Evolutionary conservation across 2,888 invertebrate genomes (phyloP).

Genomic region (Iselma pallidipennis): DNA sequence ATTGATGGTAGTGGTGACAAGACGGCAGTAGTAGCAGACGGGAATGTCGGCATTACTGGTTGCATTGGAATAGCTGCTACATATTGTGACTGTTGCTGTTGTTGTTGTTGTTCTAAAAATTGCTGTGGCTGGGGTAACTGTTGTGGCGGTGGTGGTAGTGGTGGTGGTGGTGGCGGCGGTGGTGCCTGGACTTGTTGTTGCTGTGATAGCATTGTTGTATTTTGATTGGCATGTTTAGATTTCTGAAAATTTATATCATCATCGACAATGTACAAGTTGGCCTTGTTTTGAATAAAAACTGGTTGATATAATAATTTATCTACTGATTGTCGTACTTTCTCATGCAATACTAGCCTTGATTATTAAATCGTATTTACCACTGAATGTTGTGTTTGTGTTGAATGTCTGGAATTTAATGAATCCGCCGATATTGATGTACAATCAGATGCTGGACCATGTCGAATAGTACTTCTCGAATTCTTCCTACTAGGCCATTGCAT

Average conservation of each 20-base stretch:
- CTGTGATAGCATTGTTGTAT: constrained; percentile 26
- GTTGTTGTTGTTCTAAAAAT: constrained; percentile 52
- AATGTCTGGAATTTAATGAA: constrained; percentile 66
- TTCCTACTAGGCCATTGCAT: constrained; percentile 31
- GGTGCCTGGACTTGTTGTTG: constrained; percentile 27
- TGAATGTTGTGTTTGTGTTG: constrained; percentile 57
- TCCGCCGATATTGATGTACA: constrained; percentile 71
- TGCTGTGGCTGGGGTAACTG: constrained; percentile 35
- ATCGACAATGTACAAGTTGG: not conserved
- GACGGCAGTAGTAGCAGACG: constrained; percentile 56
- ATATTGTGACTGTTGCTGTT: constrained; percentile 59
- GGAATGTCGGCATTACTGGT: constrained; percentile 57
- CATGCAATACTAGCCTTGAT: too few relatives aligned
- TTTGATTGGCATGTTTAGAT: constrained; percentile 42
- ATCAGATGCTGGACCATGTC: constrained; percentile 60
- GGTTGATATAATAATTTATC: too few relatives aligned
- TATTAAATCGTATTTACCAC: constrained; percentile 49
- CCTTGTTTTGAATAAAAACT: too few relatives aligned
- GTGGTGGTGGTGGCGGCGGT: constrained; percentile 42
- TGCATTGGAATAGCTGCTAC: constrained; percentile 64
- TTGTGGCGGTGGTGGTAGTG: constrained; percentile 21
- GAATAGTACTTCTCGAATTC: constrained; percentile 50
- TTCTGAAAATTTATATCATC: constrained; percentile 37
- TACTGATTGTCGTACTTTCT: too few relatives aligned
- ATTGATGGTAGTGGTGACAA: constrained; percentile 50